Conservation (phyloP, 2,113 vertebrate species). For the Nothoprocta perdicaria region DNA sequence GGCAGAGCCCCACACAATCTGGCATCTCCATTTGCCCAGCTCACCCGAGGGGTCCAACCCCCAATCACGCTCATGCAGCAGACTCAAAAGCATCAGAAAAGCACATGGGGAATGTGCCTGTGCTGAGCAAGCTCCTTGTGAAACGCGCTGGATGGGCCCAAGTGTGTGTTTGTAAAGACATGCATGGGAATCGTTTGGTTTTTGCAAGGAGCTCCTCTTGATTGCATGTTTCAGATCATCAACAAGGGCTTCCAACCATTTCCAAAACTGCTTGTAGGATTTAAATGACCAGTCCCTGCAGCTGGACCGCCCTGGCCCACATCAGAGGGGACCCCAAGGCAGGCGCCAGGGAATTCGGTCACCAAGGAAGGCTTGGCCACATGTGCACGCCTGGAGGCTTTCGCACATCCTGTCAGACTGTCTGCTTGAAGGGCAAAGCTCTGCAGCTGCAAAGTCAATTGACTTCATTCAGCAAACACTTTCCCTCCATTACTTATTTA, state of each 20-base stretch:
- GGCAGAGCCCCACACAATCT: constrained; percentile 1
- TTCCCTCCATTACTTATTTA: neutral
- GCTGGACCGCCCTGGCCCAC: neutral
- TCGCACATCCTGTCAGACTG: neutral
- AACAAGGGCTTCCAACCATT: neutral
- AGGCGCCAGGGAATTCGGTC: neutral
- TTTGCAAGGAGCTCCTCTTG: neutral
- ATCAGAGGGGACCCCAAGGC: neutral
- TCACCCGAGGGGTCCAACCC: neutral
- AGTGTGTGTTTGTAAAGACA: neutral
- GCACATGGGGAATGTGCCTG: neutral
- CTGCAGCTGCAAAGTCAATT: neutral
- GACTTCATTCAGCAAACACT: neutral
- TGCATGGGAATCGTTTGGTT: neutral
- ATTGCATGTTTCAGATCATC: neutral
- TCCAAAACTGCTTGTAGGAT: neutral
- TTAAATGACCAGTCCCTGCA: neutral
- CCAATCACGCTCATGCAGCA: neutral
- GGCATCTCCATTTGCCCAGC: constrained; percentile 17
- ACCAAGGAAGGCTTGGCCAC: neutral
- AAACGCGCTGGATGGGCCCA: neutral
- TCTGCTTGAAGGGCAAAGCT: neutral
- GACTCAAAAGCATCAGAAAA: constrained; percentile 13
- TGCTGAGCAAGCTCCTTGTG: neutral
- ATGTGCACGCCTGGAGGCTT: neutral